Percentiles rank a stretch among this genome's conserved stretches.
phyloP scores from a whole-genome alignment of 2,797 vertebrate genomes.

The Triplophysa bombifrons region DNA sequence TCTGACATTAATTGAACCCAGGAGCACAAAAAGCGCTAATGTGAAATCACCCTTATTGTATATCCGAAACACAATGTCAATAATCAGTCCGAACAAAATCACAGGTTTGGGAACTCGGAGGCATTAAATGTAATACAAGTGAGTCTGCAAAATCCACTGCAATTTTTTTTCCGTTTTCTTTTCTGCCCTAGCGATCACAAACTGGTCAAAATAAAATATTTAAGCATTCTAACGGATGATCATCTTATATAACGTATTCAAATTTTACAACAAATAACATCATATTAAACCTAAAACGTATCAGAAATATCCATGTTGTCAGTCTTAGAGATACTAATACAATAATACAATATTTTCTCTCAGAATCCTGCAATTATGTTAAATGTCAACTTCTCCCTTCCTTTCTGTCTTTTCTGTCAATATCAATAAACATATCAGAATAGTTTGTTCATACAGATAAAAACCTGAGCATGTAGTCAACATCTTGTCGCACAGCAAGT shows the following conservation, averaged over 20 bases:
- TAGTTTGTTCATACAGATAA: not conserved
- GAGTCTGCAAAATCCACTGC: not conserved
- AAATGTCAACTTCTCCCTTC: not conserved
- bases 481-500: not conserved
- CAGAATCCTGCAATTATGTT: not conserved
- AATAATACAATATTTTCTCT: not conserved
- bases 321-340: too few species aligned
- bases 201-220: too few species aligned
- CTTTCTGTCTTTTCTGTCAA: not conserved
- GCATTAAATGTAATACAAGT: not conserved
- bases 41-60: not conserved
- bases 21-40: too few species aligned
- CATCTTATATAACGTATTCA: too few species aligned
- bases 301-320: not conserved
- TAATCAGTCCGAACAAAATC: not conserved
- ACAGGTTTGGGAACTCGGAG: not conserved
- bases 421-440: not conserved
- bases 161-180: not conserved
- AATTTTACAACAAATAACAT: too few species aligned
- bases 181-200: not conserved
- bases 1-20: too few species aligned
- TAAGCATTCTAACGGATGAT: not conserved
- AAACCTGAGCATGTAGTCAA: not conserved
- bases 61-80: not conserved
- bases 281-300: not conserved